Evolutionary conservation across 2,113 vertebrate species (phyloP), one percentile per base, ranked within the genome.

Genomic region (Notarius quadriscutis): DNA sequence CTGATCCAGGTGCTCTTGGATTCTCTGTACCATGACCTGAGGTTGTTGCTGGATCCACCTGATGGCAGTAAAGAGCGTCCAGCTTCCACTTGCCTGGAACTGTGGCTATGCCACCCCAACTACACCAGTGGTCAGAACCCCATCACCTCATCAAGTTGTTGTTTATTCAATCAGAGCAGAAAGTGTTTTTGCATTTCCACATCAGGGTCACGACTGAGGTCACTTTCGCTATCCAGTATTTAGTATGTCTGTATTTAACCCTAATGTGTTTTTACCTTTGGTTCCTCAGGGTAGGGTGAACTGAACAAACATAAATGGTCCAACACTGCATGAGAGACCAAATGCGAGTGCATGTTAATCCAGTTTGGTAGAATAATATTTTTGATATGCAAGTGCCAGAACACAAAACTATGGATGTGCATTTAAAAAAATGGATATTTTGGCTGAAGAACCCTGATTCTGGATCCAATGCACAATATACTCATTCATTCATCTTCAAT

Each of bases 41-140:
- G 78, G 84, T 91, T 94, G 17, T 91, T 97, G 0, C 0, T 95
- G 1, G 93, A 95, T 27, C 96, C 96, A 25, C 97, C 97, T 2
- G 95, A 97, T 0, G 97, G 97, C 84, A 96, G 93, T 91, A 96
- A 94, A 88, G 90, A 94, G 87, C 94, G 91, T 53, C 97, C 97
- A 0, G 97, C 96, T 0, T 93, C 96, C 87, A 96, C 96, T 88
- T 98, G 97, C 91, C 93, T 96, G 92, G 97, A 98, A 93, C 96
- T 98, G 72, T 95, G 96, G 94, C 92, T 97, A 88, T 96, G 96
- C 87, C 94, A 95, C 25, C 96, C 97, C 8, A 85, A 92, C 30
- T 94, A 96, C 90, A 93, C 92, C 0, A 96, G 95, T 0, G 97
- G 97, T 97, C 91, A 93, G 88, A 10, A 18, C 55, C n/a, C n/a